Evolutionary conservation across 2,888 invertebrate genomes (phyloP), one percentile per base, ranked within the genome.

Genomic region (Habrosyne pyritoides): DNA sequence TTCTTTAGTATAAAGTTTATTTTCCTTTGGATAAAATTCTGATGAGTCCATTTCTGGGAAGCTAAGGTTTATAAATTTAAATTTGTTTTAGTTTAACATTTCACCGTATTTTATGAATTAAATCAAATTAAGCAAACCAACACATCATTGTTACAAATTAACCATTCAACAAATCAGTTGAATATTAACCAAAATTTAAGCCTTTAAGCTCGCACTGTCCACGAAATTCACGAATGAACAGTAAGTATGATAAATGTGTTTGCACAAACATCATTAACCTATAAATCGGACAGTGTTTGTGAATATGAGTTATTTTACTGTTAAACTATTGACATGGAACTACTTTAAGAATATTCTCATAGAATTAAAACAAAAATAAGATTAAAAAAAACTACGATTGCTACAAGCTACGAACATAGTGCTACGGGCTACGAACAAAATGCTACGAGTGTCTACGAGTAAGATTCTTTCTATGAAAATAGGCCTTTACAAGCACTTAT

Each of bases 91-190:
- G n/a, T n/a, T n/a, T n/a, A n/a, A n/a, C n/a, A n/a, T n/a, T n/a
- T n/a, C n/a, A n/a, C 7, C 10, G 8, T 3, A 6, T 28, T 30
- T 30, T 12, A n/a, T 33, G 33, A 5, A 22, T 21, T n/a, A n/a
- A 18, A n/a, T n/a, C 12, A 49, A 5, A 28, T 12, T 50, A 50
- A 50, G 10, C 14, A 28, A 30, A 60, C 62, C 64, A 59, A 61
- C 66, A 59, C 60, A 56, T 57, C 47, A 21, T 48, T 53, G 47
- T 61, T 61, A 61, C 69, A 71, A 72, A 71, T 71, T 68, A 68
- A 61, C 59, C 54, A 64, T 70, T 71, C 63, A 71, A 64, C 71
- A 65, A 71, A 73, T 73, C 73, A 70, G 64, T 70, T 64, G 70
- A 60, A 70, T 68, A 73, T 73, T 73, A 71, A 68, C 69, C 64